These are phyloP conservation scores for Aldabrachelys gigantea DNA, from an alignment of 2,113 vertebrate genomes.

Conservation along the genomic window DNA sequence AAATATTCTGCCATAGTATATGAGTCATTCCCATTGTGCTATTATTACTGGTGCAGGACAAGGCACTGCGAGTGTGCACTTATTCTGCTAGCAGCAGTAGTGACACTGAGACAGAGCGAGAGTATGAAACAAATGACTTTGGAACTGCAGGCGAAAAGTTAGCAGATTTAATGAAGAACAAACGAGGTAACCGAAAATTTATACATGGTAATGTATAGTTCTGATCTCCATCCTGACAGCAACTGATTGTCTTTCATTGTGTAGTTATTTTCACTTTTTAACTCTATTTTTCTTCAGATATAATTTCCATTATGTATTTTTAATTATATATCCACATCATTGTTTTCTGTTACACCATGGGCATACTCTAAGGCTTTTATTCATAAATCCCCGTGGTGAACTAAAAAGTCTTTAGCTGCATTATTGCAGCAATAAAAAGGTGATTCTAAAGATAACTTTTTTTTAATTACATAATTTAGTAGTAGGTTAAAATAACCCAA, in stretches of 20 bases:
- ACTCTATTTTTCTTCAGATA: constrained; percentile 42
- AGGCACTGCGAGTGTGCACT: constrained; percentile 65
- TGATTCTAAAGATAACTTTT: constrained; percentile 26
- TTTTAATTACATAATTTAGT: constrained; percentile 16
- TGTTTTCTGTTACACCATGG: constrained; percentile 27
- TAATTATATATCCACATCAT: background rate
- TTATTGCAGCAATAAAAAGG: constrained; percentile 36
- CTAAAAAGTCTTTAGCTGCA: constrained; percentile 42
- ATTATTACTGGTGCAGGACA: constrained; percentile 65
- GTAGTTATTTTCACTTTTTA: constrained; percentile 34
- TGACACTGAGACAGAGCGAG: constrained; percentile 69
- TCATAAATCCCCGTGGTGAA: background rate
- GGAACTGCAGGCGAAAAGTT: constrained; percentile 66
- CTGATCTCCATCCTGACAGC: constrained; percentile 24
- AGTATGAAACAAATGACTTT: constrained; percentile 64
- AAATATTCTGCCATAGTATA: background rate
- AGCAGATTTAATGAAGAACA: constrained; percentile 69
- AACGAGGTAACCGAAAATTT: constrained; percentile 72
- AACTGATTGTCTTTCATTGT: constrained; percentile 15
- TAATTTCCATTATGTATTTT: constrained; percentile 55
- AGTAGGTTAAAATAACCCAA: constrained; percentile 18
- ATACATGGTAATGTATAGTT: background rate
- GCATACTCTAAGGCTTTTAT: constrained; percentile 34
- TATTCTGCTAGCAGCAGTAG: constrained; percentile 75
- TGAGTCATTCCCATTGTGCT: constrained; percentile 17